Evolutionary conservation across 1,140 invertebrate genomes (phyloP), one percentile per base, ranked within the genome.

Genomic region (Caenorhabditis tropicalis): DNA sequence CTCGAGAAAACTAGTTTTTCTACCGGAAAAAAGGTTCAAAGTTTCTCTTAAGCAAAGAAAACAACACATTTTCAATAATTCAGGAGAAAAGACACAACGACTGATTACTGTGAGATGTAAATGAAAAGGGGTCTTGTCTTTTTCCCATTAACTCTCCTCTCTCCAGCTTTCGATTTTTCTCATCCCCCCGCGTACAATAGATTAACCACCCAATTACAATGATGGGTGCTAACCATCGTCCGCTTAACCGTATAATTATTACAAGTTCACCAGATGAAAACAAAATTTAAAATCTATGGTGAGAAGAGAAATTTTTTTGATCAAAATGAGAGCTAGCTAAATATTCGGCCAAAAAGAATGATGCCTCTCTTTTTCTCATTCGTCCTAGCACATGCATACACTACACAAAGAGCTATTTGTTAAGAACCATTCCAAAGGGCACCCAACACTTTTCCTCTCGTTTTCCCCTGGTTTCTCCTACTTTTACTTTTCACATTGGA

Each of bases 341-440:
- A 74, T 74, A 74, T 74, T 74, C 65, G 65, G 65, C 33, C 24
- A 43, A 56, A 56, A 31, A 36, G 58, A n/a, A 74, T 74, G 36
- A 74, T 74, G 29, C 29, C 31, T 29, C 10, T 58, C 31, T 65
- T 21, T 36, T 36, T 46, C 36, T n/a, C 33, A 5, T 12, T 12
- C 36, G 10, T n/a, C n/a, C n/a, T n/a, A n/a, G n/a, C n/a, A n/a
- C n/a, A n/a, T n/a, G n/a, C n/a, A n/a, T n/a, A n/a, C n/a, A n/a
- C n/a, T 43, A 36, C 65, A 74, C 65, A 74, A 74, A 74, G 65
- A 74, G 65, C 65, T 74, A 74, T 74, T 74, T 74, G 65, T 74
- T 74, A 74, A 74, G 65, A 74, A 74, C 65, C 65, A 7, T 24
- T n/a, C 33, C n/a, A n/a, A 70, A 70, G 60, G 39, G 39, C 60